Conservation (phyloP, 2,888 invertebrate species). For the Nemapogon koenigi region DNA sequence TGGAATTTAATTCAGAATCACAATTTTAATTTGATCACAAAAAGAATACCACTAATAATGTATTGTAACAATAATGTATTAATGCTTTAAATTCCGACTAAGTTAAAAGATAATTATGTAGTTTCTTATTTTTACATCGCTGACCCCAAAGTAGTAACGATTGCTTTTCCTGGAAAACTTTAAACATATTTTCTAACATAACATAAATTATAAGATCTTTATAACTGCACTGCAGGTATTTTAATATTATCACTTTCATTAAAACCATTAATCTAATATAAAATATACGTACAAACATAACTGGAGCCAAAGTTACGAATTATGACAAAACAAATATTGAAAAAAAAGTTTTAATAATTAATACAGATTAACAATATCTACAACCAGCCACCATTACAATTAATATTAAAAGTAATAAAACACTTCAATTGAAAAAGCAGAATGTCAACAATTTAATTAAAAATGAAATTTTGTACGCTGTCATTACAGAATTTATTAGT, state of each 20-base stretch:
- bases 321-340: background rate
- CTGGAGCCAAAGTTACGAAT: conserved; percentile 10
- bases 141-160: too few species aligned
- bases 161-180: too few species aligned
- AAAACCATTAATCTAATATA: conserved; percentile 8
- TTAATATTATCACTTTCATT: conserved; percentile 1
- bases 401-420: conserved; percentile 27
- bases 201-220: too few species aligned
- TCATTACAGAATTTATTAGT: background rate
- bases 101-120: too few species aligned
- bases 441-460: conserved; percentile 45
- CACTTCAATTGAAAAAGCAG: conserved; percentile 28
- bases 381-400: conserved; percentile 21
- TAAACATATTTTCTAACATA: too few species aligned
- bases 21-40: conserved; percentile 23
- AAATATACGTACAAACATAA: conserved; percentile 20
- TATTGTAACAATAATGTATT: conserved; percentile 9
- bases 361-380: conserved; percentile 6
- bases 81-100: too few species aligned
- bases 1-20: conserved; percentile 54
- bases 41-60: conserved; percentile 19
- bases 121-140: too few species aligned
- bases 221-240: too few species aligned
- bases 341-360: background rate
- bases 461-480: conserved; percentile 18